Base-by-base conservation (phyloP, 2,888 invertebrate species). In the Willowsia nigromaculata region DNA sequence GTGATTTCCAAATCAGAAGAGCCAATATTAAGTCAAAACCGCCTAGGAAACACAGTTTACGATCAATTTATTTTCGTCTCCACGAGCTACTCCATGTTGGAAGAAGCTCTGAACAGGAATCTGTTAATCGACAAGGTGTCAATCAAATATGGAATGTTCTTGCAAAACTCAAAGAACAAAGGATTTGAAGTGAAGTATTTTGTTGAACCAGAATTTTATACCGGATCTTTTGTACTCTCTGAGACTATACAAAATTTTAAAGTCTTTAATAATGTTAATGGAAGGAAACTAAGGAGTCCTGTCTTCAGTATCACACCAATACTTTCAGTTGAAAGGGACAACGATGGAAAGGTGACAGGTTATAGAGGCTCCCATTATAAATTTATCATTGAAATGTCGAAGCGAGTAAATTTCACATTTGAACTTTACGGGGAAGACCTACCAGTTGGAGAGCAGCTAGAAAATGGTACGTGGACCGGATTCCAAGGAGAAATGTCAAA, bases 391-490 rank as follows among this genome's bases (percentile, higher is more conserved):
- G 82, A 81, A 15, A 25, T 27, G 5, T 1, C 56, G 1, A 33
- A 11, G 15, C 22, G 37, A 18, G 22, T 30, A 0, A 86, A 86
- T 53, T 87, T 40, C n/a, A 71, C 71, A n/a, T 27, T 33, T 15
- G n/a, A 30, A 9, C 76, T 27, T 43, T 37, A 53, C 27, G 33
- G 13, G 18, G 50, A 81, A 15, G 9, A n/a, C n/a, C 13, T 7
- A 13, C 43, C 50, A n/a, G 30, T 15, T 25, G 88, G 88, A 40
- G 27, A 30, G n/a, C 37, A 27, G 0, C 65, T 90, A 0, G 53
- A 85, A 30, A 91, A 91, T 47, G 89, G 89, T 11, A 85, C 74
- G 13, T 91, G 89, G 89, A 88, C 85, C 7, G 91, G 91, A 6
- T 43, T 30, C 15, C 40, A 71, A 59, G 88, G 71, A 25, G 88